Base-by-base conservation (phyloP, 1,140 invertebrate genomes). In the Pissodes strobi region DNA sequence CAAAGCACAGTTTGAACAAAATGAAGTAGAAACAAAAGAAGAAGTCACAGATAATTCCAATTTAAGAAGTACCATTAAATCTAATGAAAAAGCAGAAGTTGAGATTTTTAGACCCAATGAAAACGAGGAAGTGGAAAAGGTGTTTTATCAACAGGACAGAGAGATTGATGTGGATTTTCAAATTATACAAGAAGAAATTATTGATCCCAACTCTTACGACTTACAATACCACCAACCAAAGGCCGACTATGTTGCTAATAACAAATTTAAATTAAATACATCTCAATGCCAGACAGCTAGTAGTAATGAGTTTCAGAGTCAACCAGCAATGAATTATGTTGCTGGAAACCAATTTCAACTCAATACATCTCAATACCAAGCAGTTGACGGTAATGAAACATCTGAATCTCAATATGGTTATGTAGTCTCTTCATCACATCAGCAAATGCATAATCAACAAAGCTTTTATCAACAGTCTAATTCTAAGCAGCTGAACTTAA, bases 161-260 rank as follows among this genome's bases (percentile, higher is more conserved):
- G 70, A 74, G 62, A 69, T 69, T 37, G 69, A 76, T 38, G 63
- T 78, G 8, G 75, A 78, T 49, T 74, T 70, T 39, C 76, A 78
- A 57, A 63, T 62, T 4, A 56, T 72, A 25, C 63, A 74, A 43
- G 69, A 69, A 41, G 67, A 71, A n/a, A 19, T 34, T 49, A 21
- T 63, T 3, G 27, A 55, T 53, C 55, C 55, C 9, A 17, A 38
- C 10, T 9, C 22, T 8, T 13, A 43, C 21, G 21, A 12, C 19
- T 17, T 19, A 34, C 18, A 43, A 9, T 37, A 21, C 22, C 19
- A 22, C 12, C 12, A 23, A n/a, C 27, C 30, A 38, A 30, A n/a
- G 5, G 5, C n/a, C 5, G 12, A 13, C 6, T 15, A 27, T 18
- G 30, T 15, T 21, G 10, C 18, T 45, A 21, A n/a, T 13, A 25